Conservation (phyloP, 2,113 vertebrate species). For the Pionites leucogaster region DNA sequence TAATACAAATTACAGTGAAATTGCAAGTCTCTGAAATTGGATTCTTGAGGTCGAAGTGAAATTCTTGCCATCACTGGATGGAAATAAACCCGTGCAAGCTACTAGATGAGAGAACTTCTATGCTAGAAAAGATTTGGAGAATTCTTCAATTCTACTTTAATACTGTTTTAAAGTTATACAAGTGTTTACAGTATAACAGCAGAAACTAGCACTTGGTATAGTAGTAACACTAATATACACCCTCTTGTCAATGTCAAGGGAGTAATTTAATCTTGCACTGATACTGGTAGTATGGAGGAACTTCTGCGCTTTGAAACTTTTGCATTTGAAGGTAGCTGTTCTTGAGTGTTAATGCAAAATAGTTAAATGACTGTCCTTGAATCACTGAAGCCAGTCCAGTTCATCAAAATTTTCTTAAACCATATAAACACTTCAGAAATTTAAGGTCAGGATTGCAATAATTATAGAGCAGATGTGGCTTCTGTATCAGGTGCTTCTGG, state of each 20-base stretch:
- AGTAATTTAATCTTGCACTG: not conserved
- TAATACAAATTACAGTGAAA: not conserved
- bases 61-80: not conserved
- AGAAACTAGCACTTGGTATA: not conserved
- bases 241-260: too few relatives aligned
- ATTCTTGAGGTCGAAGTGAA: not conserved
- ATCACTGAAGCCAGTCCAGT: not conserved
- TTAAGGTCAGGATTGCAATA: not conserved
- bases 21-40: not conserved
- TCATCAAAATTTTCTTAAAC: not conserved
- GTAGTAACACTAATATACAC: not conserved
- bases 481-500: not conserved
- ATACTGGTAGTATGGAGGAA: not conserved
- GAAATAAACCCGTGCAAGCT: not conserved
- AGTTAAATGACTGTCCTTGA: not conserved
- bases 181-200: not conserved
- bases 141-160: not conserved
- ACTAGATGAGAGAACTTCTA: not conserved
- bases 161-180: not conserved
- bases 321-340: not conserved
- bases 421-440: fast-evolving
- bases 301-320: not conserved
- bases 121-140: not conserved
- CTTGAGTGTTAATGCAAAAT: not conserved
- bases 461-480: not conserved